These are phyloP conservation scores for Caenorhabditis drosophilae DNA, from an alignment of 2,888 invertebrate genomes.

Conservation along the genomic window DNA sequence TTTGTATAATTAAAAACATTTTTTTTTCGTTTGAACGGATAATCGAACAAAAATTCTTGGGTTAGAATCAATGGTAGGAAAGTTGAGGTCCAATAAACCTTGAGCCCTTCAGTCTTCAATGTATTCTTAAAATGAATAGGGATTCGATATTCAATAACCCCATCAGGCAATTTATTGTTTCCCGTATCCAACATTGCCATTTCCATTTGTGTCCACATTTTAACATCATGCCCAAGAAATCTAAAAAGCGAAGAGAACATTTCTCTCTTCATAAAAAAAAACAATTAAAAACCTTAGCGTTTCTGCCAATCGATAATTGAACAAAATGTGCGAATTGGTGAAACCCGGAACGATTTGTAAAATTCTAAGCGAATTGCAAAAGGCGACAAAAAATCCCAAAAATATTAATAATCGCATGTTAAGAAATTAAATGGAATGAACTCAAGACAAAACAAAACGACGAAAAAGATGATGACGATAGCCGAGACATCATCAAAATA, in stretches of 20 bases:
- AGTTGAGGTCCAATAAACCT: constrained; percentile 36
- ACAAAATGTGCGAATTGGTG: constrained; percentile 67
- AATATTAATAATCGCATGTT: no score
- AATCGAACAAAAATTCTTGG: no score
- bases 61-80: neutral
- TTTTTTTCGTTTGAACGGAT: no score
- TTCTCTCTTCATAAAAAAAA: no score
- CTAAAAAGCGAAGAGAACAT: constrained; percentile 33
- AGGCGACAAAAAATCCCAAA: no score
- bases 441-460: no score
- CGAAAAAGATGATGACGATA: no score
- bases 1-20: neutral
- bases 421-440: no score
- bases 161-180: constrained; percentile 49
- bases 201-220: constrained; percentile 66
- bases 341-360: constrained; percentile 68
- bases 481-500: no score
- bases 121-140: constrained; percentile 63
- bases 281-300: constrained; percentile 49
- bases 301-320: constrained; percentile 65
- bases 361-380: constrained; percentile 38
- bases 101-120: constrained; percentile 63
- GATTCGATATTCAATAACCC: constrained; percentile 53
- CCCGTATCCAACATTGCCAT: constrained; percentile 60
- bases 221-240: constrained; percentile 59